phyloP scores from a whole-genome alignment of 2,888 invertebrate species.

The Torymus texanus region DNA sequence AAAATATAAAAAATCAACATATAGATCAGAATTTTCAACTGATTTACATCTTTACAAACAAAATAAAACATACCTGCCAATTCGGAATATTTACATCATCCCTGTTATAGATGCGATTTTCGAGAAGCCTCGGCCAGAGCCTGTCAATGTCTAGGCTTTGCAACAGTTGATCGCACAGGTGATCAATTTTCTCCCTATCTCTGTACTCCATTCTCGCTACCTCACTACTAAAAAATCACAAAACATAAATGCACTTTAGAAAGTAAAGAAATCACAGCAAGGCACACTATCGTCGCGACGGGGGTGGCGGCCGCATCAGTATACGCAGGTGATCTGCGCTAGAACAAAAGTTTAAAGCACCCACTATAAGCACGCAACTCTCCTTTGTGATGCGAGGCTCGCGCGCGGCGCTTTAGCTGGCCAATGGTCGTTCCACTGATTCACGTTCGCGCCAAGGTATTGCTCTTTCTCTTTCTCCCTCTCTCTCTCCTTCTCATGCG shows the following conservation, averaged over 20 bases:
- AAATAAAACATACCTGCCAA: constrained; percentile 64
- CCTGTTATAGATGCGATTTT: constrained; percentile 65
- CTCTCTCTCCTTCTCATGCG: background rate
- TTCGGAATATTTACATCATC: constrained; percentile 67
- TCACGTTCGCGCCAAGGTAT: constrained; percentile 54
- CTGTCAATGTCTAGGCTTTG: constrained; percentile 60
- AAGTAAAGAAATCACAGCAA: constrained; percentile 6
- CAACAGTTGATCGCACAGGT: constrained; percentile 60
- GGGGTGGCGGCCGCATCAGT: too few relatives aligned
- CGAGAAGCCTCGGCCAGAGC: constrained; percentile 68
- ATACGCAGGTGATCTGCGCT: too few relatives aligned
- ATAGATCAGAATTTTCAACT: too few relatives aligned
- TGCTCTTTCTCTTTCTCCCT: constrained; percentile 14
- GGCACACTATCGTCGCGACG: constrained; percentile 13
- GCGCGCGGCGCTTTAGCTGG: background rate
- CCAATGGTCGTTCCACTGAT: constrained; percentile 51
- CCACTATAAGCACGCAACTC: too few relatives aligned
- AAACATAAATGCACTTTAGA: constrained; percentile 26
- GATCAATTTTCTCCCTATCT: constrained; percentile 65
- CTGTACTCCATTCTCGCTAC: constrained; percentile 62
- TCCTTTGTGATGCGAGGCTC: constrained; percentile 46
- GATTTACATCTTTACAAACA: too few relatives aligned
- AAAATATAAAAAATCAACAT: constrained; percentile 40
- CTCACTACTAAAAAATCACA: background rate
- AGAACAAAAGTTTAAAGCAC: constrained; percentile 37